phyloP scores from a whole-genome alignment of 2,797 vertebrate species.

The Euthynnus affinis region DNA sequence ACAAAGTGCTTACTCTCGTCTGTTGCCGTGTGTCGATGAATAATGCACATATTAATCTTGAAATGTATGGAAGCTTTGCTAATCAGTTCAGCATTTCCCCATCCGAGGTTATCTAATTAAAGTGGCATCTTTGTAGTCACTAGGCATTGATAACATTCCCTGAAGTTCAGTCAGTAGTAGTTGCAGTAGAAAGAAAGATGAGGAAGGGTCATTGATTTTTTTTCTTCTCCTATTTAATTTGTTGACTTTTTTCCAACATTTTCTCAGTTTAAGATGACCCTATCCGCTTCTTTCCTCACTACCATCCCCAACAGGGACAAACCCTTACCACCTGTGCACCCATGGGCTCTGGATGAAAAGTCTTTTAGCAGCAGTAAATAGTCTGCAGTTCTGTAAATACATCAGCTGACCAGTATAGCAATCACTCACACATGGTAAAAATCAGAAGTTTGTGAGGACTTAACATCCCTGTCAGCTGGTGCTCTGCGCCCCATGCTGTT shows the following conservation, averaged over 20 bases:
- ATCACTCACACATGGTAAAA: neutral
- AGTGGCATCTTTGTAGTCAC: slow-evolving; percentile 53
- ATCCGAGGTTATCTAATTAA: slow-evolving; percentile 69
- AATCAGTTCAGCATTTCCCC: slow-evolving; percentile 57
- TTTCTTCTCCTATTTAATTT: neutral
- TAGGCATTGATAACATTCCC: slow-evolving; percentile 30
- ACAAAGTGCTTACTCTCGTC: slow-evolving; percentile 59
- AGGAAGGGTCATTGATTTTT: neutral
- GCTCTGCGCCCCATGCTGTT: slow-evolving; percentile 18
- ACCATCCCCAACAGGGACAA: neutral
- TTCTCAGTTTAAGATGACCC: neutral
- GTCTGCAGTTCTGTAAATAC: neutral
- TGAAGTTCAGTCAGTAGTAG: slow-evolving; percentile 20
- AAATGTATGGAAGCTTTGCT: slow-evolving; percentile 60
- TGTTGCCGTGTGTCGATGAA: slow-evolving; percentile 67
- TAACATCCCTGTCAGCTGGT: slow-evolving; percentile 26
- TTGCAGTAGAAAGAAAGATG: slow-evolving; percentile 10
- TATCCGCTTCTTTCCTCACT: neutral
- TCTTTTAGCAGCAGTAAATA: neutral
- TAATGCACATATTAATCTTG: slow-evolving; percentile 77
- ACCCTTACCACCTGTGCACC: neutral
- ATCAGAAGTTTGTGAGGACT: slow-evolving; percentile 17
- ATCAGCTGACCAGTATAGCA: neutral
- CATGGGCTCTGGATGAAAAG: neutral
- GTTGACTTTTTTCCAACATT: slow-evolving; percentile 18